Conservation (phyloP, 2,797 vertebrate species). For the Chiloscyllium punctatum region DNA sequence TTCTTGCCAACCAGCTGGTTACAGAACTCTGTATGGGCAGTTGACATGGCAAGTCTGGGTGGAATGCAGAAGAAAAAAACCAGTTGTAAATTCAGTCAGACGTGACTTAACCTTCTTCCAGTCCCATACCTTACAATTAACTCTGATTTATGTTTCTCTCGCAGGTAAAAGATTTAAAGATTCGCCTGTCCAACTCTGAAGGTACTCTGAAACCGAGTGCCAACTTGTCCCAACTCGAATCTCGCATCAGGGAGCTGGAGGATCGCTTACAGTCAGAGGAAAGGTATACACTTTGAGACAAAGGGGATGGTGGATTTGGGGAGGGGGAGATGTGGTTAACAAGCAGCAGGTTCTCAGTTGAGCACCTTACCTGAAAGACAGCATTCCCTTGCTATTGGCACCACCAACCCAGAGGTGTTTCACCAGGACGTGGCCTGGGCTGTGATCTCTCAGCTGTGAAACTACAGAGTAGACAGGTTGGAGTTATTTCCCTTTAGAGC, state of each 20-base stretch:
- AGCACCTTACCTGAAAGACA: no score
- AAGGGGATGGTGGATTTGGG: no score
- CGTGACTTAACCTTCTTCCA: not conserved
- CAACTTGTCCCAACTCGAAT: conserved; percentile 76
- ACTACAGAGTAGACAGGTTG: no score
- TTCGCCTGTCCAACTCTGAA: conserved; percentile 74
- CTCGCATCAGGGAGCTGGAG: conserved; percentile 74
- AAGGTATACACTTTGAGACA: conserved; percentile 55
- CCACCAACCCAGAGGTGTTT: no score
- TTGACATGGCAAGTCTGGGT: not conserved
- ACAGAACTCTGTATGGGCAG: no score
- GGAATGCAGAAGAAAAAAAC: not conserved
- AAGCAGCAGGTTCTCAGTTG: no score
- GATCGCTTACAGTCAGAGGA: conserved; percentile 76
- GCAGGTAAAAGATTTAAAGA: conserved; percentile 85
- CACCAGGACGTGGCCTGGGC: no score
- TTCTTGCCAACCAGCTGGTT: not conserved
- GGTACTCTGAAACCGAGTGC: conserved; percentile 70
- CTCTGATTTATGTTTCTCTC: conserved; percentile 36
- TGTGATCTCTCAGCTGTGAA: no score
- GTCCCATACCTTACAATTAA: not conserved
- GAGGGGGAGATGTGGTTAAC: no score
- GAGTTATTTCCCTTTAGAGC: no score
- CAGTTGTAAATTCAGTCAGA: not conserved
- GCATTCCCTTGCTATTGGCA: no score